A percentile compares a stretch with the other conserved stretches of the same genome.
These are phyloP conservation scores for Sphenodon punctatus DNA, from an alignment of 2,797 vertebrate genomes.

Conservation along the genomic window DNA sequence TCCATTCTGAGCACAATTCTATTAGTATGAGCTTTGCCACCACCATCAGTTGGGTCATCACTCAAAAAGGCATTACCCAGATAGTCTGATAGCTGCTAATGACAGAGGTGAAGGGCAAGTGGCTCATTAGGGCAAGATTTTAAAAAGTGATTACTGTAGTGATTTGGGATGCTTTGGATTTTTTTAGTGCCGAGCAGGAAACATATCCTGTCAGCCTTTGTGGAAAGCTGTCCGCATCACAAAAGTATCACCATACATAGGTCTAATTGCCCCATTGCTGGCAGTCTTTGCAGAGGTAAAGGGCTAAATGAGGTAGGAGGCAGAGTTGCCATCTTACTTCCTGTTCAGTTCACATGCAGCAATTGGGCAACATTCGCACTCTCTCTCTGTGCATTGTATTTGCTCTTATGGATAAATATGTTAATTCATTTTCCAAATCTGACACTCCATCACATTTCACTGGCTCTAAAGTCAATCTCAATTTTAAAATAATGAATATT, in stretches of 20 bases:
- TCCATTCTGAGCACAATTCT: too few species aligned
- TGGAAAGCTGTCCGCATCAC: not conserved
- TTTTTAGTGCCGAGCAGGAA: not conserved
- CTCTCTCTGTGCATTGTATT: not conserved
- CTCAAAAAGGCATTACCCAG: too few species aligned
- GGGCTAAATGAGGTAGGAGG: rapidly evolving
- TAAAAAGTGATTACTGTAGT: not conserved
- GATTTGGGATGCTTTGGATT: not conserved
- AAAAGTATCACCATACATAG: not conserved
- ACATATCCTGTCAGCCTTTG: not conserved
- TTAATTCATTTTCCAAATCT: not conserved
- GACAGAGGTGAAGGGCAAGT: rapidly evolving
- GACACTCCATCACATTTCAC: not conserved
- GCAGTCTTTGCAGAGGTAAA: not conserved
- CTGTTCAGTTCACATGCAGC: rapidly evolving
- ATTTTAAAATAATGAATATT: not conserved
- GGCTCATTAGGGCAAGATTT: rapidly evolving
- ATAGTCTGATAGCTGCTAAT: rapidly evolving
- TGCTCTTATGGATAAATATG: not conserved
- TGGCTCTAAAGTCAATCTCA: not conserved
- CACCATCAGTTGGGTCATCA: too few species aligned
- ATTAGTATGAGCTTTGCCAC: too few species aligned
- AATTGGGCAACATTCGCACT: not conserved
- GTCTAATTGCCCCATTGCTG: not conserved
- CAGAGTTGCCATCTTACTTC: not conserved